These are phyloP conservation scores for Bubo blakistoni DNA, from an alignment of 2,113 vertebrate species.

Conservation along the genomic window DNA sequence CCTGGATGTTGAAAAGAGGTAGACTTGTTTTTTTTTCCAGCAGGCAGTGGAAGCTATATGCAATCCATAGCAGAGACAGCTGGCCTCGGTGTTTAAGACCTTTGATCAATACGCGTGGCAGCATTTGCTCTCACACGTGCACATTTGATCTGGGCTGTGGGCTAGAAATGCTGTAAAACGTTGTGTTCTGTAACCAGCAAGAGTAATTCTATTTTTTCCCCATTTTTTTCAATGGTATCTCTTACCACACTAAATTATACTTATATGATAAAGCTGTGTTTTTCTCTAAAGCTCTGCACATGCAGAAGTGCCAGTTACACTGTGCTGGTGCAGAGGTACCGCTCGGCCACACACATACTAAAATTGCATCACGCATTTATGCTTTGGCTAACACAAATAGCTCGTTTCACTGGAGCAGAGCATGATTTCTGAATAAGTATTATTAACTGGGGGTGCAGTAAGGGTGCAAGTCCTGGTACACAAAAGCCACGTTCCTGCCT, in stretches of 20 bases:
- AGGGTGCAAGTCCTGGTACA: neutral
- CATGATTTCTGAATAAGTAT: neutral
- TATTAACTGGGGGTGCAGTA: neutral
- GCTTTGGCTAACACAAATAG: neutral
- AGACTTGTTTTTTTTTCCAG: neutral
- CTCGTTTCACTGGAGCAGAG: neutral
- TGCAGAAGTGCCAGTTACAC: neutral
- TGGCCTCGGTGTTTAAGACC: neutral
- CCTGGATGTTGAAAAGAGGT: neutral
- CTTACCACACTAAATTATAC: neutral
- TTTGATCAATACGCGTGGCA: neutral
- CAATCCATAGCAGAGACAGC: neutral
- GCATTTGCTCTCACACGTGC: neutral
- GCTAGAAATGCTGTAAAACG: neutral
- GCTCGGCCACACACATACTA: accelerated
- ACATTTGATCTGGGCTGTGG: neutral
- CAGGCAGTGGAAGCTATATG: accelerated
- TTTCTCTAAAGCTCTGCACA: neutral
- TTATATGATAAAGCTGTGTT: neutral
- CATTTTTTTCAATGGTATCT: neutral
- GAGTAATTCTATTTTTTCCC: neutral
- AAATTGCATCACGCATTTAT: neutral
- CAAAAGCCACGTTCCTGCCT: accelerated
- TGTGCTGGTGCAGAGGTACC: neutral
- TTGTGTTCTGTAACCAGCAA: neutral